Evolutionary conservation across 2,113 vertebrate genomes (phyloP).

Genomic region (Heptranchias perlo): DNA sequence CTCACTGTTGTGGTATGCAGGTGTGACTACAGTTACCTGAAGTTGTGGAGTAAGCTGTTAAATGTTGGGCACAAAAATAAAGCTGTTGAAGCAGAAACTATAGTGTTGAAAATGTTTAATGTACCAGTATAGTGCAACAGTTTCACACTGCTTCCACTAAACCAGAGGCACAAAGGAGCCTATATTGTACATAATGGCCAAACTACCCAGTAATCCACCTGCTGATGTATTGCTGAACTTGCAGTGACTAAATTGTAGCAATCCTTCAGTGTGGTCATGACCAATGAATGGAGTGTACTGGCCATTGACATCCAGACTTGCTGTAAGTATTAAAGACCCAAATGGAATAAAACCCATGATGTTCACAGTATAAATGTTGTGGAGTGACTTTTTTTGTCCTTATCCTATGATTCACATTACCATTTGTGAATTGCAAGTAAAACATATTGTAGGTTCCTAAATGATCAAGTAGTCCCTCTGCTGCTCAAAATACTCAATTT

Average conservation of each 20-base stretch:
- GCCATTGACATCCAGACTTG: conserved; percentile 27
- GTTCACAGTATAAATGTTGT: conserved; percentile 29
- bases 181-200: conserved; percentile 33
- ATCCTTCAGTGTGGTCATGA: conserved; percentile 35
- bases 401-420: not conserved
- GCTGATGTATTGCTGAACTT: conserved; percentile 27
- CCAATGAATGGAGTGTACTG: conserved; percentile 20
- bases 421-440: not conserved
- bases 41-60: conserved; percentile 89
- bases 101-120: not conserved
- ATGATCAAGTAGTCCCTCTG: not conserved
- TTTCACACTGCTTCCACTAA: conserved; percentile 21
- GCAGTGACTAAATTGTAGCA: conserved; percentile 33
- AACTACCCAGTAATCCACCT: not conserved
- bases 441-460: not conserved
- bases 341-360: conserved; percentile 26
- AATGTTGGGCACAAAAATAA: conserved; percentile 91
- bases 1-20: conserved; percentile 97
- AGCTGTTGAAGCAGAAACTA: conserved; percentile 91
- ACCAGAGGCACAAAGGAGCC: conserved; percentile 6
- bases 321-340: conserved; percentile 26
- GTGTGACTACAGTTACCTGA: conserved; percentile 86
- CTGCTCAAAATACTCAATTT: not conserved
- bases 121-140: not conserved
- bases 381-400: conserved; percentile 19